These are phyloP conservation scores for Saturnia pavonia DNA, from an alignment of 2,888 invertebrate species.

Conservation along the genomic window DNA sequence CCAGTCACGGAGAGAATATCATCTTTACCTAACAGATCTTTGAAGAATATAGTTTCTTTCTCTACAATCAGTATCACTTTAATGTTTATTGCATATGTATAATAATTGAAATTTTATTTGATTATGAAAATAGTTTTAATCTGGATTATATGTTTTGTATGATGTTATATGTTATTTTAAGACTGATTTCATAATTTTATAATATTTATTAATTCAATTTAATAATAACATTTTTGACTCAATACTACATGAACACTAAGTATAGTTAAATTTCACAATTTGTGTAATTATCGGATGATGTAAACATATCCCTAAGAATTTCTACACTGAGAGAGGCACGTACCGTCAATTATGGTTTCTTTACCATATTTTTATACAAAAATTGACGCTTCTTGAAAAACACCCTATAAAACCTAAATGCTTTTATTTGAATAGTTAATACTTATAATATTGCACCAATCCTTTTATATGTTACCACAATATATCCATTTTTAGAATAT, in stretches of 20 bases:
- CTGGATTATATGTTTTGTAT: background rate
- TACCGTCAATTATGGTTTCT: too few species aligned
- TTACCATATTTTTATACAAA: too few species aligned
- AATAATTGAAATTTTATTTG: background rate
- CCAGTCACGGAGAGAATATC: constrained; percentile 34
- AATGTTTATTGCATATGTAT: background rate
- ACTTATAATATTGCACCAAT: too few species aligned
- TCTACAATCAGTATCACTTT: constrained; percentile 7
- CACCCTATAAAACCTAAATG: too few species aligned
- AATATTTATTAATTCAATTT: background rate
- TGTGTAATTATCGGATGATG: too few species aligned
- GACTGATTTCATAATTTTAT: constrained; percentile 14
- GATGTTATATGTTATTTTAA: background rate
- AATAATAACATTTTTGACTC: background rate
- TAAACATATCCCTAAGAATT: too few species aligned
- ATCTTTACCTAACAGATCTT: background rate
- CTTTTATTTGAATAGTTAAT: too few species aligned
- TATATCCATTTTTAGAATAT: too few species aligned
- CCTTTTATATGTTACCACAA: too few species aligned
- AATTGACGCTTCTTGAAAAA: too few species aligned
- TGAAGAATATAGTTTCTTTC: constrained; percentile 8
- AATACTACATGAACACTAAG: background rate
- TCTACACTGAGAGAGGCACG: too few species aligned
- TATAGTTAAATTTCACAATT: too few species aligned
- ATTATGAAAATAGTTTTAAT: background rate